Evolutionary conservation across 2,797 vertebrate genomes (phyloP).

Genomic region (Gambelia wislizenii): DNA sequence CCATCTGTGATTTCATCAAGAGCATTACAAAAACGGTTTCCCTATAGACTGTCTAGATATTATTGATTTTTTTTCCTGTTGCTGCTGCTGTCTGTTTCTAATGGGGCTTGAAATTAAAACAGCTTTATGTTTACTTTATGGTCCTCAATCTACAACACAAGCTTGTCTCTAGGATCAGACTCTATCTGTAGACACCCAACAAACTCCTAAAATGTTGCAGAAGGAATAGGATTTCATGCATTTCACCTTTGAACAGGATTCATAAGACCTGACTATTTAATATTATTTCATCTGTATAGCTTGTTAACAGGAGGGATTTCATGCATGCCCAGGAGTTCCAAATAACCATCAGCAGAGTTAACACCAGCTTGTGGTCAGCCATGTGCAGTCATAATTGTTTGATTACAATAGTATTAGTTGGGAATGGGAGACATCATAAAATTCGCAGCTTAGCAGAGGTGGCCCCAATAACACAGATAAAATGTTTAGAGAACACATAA

Average conservation of each 20-base stretch:
- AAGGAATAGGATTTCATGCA: neutral
- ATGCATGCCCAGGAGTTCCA: neutral
- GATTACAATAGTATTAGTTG: neutral
- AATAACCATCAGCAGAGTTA: neutral
- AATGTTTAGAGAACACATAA: neutral
- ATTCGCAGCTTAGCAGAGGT: neutral
- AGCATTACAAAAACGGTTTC: conserved; percentile 26
- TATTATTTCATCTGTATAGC: neutral
- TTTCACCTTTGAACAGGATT: neutral
- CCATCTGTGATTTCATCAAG: conserved; percentile 13
- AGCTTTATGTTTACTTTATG: conserved; percentile 50
- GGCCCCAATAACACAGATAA: neutral
- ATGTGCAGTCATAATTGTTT: neutral
- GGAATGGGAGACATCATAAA: neutral
- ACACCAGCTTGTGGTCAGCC: neutral
- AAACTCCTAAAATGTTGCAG: neutral
- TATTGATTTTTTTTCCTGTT: conserved; percentile 42
- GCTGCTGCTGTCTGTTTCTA: conserved; percentile 45
- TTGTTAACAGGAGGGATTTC: too few species aligned
- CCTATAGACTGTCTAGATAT: conserved; percentile 41
- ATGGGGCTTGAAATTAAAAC: conserved; percentile 63
- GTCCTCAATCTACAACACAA: conserved; percentile 30
- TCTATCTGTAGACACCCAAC: neutral
- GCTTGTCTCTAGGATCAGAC: neutral
- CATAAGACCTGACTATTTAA: neutral